Conservation (phyloP, 1,140 invertebrate species). For the Macrosteles quadrilineatus region DNA sequence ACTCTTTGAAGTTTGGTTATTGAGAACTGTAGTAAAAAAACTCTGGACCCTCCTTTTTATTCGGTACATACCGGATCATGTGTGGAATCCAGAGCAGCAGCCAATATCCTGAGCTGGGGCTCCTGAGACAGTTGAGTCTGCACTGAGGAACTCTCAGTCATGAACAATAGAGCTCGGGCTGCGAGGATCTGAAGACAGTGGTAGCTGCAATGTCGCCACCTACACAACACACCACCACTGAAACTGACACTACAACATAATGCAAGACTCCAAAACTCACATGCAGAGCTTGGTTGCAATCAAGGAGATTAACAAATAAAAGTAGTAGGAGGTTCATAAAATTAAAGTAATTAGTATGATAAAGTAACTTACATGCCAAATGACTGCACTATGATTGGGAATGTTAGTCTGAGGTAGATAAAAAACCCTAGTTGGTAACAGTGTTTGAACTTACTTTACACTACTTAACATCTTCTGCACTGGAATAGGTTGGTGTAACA, state of each 20-base stretch:
- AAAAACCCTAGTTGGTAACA: too few relatives aligned
- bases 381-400: too few relatives aligned
- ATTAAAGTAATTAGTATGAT: too few relatives aligned
- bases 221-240: slow-evolving; percentile 40
- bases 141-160: slow-evolving; percentile 60
- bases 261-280: not conserved
- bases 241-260: slow-evolving; percentile 5
- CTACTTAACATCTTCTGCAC: too few relatives aligned
- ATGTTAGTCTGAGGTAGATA: too few relatives aligned
- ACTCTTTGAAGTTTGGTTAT: too few relatives aligned
- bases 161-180: slow-evolving; percentile 63
- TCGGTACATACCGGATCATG: slow-evolving; percentile 64
- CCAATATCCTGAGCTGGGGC: slow-evolving; percentile 59
- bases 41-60: too few relatives aligned
- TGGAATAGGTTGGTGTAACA: too few relatives aligned
- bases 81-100: slow-evolving; percentile 64
- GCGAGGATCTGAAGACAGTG: slow-evolving; percentile 70
- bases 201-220: slow-evolving; percentile 64
- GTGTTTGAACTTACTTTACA: too few relatives aligned
- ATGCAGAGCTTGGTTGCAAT: not conserved
- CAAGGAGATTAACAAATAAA: not conserved
- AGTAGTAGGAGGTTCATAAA: too few relatives aligned
- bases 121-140: slow-evolving; percentile 57
- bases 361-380: too few relatives aligned
- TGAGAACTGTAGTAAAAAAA: too few relatives aligned